Conservation (phyloP, 2,888 invertebrate species). For the Thecocarcelia acutangulata region DNA sequence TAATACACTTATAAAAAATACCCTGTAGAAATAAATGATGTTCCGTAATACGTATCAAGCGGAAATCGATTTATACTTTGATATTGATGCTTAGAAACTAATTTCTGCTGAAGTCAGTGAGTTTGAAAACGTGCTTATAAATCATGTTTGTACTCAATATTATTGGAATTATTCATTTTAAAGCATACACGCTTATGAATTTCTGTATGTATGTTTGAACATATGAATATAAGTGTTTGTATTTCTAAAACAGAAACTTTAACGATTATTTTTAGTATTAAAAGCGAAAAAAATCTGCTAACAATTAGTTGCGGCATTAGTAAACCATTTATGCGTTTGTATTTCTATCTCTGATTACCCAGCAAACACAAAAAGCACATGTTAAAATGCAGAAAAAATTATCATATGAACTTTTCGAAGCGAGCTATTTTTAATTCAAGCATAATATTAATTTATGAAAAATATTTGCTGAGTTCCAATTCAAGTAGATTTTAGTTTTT, state of each 20-base stretch:
- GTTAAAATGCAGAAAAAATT: too few species aligned
- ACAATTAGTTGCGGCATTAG: slow-evolving; percentile 44
- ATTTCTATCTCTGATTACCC: slow-evolving; percentile 4
- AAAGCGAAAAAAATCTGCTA: slow-evolving; percentile 16
- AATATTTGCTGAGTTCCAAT: too few species aligned
- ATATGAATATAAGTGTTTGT: too few species aligned
- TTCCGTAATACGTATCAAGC: slow-evolving; percentile 31
- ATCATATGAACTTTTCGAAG: too few species aligned
- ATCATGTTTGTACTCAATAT: slow-evolving; percentile 16
- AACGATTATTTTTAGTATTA: slow-evolving; percentile 24
- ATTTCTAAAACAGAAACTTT: background rate
- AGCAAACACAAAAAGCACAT: too few species aligned
- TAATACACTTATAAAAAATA: too few species aligned
- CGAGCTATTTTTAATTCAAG: too few species aligned
- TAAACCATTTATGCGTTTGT: slow-evolving; percentile 15
- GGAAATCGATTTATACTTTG: slow-evolving; percentile 42
- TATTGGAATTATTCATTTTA: slow-evolving; percentile 13
- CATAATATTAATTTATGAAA: too few species aligned
- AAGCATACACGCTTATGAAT: background rate
- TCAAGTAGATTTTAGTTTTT: too few species aligned
- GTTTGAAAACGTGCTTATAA: slow-evolving; percentile 33
- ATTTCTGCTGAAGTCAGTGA: slow-evolving; percentile 23
- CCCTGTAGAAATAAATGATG: slow-evolving; percentile 9
- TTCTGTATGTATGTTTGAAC: too few species aligned
- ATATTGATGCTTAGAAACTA: slow-evolving; percentile 34